Percentiles rank a stretch among this genome's conserved stretches.
Conservation (phyloP, 2,888 invertebrate genomes). For the Bellardia pandia region DNA sequence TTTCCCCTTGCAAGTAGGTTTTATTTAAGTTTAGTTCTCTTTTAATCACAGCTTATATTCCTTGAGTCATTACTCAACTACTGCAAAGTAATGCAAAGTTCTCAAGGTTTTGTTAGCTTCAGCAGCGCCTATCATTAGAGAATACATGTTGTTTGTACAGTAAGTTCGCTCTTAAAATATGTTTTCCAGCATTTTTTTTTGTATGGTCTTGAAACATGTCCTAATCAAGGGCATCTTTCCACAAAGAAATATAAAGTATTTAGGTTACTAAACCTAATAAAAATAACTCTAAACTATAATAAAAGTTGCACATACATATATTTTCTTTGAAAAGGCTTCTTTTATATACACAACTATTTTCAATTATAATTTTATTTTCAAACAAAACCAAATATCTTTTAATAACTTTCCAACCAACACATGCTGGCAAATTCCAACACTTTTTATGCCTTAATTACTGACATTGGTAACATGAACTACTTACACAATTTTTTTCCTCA, state of each 20-base stretch:
- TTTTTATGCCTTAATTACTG: constrained; percentile 28
- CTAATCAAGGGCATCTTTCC: too few species aligned
- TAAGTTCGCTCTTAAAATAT: too few species aligned
- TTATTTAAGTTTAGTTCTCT: too few species aligned
- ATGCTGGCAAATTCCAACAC: background rate
- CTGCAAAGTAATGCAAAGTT: too few species aligned
- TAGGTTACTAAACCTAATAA: background rate
- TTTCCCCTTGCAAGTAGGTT: too few species aligned
- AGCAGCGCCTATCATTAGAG: too few species aligned
- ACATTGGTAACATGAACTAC: constrained; percentile 28
- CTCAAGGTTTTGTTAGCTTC: too few species aligned
- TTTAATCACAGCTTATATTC: too few species aligned
- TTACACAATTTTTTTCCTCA: background rate
- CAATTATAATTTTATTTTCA: background rate
- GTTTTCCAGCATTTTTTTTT: too few species aligned
- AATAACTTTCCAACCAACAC: background rate
- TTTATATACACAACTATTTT: background rate
- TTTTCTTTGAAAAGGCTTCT: background rate
- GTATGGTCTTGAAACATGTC: too few species aligned
- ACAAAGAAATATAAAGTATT: background rate
- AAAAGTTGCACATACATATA: background rate
- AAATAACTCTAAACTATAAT: background rate
- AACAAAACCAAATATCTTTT: background rate
- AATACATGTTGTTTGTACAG: too few species aligned
- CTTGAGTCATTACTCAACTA: too few species aligned